Percentiles rank a stretch among this genome's conserved stretches.
These are phyloP conservation scores for Hippocampus kuda DNA, from an alignment of 2,797 vertebrate species.

Conservation along the genomic window DNA sequence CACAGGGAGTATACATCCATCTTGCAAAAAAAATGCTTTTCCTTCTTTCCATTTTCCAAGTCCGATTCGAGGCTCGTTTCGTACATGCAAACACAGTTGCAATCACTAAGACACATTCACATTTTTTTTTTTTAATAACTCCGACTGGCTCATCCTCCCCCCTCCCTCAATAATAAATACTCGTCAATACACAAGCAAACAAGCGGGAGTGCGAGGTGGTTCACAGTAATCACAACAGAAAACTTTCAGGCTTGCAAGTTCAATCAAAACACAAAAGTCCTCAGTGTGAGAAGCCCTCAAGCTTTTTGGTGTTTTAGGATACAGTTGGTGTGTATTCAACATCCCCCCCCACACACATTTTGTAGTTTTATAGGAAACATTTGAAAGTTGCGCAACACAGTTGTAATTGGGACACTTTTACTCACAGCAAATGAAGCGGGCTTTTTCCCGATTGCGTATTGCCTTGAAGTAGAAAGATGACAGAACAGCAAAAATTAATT, in stretches of 20 bases:
- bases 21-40: slow-evolving; percentile 25
- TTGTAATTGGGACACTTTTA: neutral
- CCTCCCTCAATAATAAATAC: slow-evolving; percentile 22
- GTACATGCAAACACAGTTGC: slow-evolving; percentile 15
- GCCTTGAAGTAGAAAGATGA: slow-evolving; percentile 9
- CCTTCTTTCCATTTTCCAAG: slow-evolving; percentile 4
- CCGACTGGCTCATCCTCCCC: slow-evolving; percentile 10
- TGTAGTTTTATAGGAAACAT: slow-evolving; percentile 10
- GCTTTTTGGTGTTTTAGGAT: slow-evolving; percentile 5
- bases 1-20: slow-evolving; percentile 28
- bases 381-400: slow-evolving; percentile 7
- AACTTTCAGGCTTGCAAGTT: slow-evolving; percentile 32
- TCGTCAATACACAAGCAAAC: slow-evolving; percentile 14
- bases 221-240: slow-evolving; percentile 6
- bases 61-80: slow-evolving; percentile 1
- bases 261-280: slow-evolving; percentile 20
- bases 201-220: slow-evolving; percentile 20
- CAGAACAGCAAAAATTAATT: slow-evolving; percentile 23
- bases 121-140: neutral
- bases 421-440: neutral
- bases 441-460: neutral
- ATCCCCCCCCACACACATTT: neutral
- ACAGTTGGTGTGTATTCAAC: neutral
- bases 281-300: neutral
- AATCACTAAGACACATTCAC: neutral